Base-by-base conservation (phyloP, 2,888 invertebrate genomes). In the Agrochola lychnidis region DNA sequence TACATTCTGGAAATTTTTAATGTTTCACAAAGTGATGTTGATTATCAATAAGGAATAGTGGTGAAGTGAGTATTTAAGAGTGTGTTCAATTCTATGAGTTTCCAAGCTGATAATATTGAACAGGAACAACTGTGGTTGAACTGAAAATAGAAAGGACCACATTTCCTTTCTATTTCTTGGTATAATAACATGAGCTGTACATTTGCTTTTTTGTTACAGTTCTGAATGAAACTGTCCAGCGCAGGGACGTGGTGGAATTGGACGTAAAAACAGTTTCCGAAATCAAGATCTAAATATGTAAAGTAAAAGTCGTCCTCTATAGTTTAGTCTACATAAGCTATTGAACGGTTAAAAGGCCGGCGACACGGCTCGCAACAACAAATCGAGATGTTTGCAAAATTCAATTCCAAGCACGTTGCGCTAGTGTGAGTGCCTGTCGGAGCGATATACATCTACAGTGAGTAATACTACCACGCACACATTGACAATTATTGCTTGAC, bases 1-100 rank as follows among this genome's bases (percentile, higher is more conserved):
- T 63, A 79, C 61, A 79, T 73, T 69, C 25, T 48, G 30, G 57
- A 59, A 40, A 70, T 81, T 36, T 67, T 42, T 1, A 69, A 48
- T 16, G 61, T 82, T 76, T 45, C 5, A 3, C 16, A 66, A 45
- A 45, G 16, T 48, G 40, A 3, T 63, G 42, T 57, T 25, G 56
- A 67, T 79, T 48, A 63, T 76, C 66, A 36, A 57, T 51, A 30
- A n/a, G 36, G 16, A n/a, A 36, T 53, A 48, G 14, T 30, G 6
- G 10, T 42, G 4, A 30, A 40, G 4, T 45, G 6, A 22, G 12
- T 25, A 53, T 53, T 57, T 14, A 14, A 30, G 9, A 45, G 16
- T 4, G 4, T 63, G 30, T 70, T 79, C 6, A 63, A 57, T 10
- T 19, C 19, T 19, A 16, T 19, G 53, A 45, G 14, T 56, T 14